Evolutionary conservation across 2,113 vertebrate species (phyloP).

Genomic region (Colinus virginianus): DNA sequence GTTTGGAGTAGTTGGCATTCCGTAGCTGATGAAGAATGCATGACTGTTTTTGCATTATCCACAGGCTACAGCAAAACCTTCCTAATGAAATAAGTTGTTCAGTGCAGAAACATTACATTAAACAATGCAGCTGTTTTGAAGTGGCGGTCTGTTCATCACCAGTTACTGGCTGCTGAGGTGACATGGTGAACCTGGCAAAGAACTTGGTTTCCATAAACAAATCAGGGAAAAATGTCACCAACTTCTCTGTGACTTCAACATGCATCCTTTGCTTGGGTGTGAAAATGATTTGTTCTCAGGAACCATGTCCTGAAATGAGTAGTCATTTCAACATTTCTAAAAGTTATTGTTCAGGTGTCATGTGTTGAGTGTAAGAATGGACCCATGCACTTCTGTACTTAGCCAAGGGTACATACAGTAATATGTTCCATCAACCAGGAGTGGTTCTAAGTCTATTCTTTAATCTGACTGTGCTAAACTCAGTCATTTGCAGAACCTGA

Average conservation of each 20-base stretch:
- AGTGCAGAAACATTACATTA: background rate
- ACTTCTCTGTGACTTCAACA: background rate
- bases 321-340: background rate
- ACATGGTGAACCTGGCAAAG: background rate
- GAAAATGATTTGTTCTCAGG: background rate
- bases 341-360: background rate
- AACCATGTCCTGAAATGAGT: background rate
- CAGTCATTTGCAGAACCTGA: background rate
- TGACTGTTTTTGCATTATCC: background rate
- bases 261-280: background rate
- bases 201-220: background rate
- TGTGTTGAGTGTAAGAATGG: background rate
- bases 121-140: background rate
- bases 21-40: background rate
- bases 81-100: background rate
- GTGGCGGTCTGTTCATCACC: background rate
- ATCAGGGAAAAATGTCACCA: background rate
- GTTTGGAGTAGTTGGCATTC: background rate
- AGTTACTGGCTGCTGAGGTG: accelerated
- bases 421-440: background rate
- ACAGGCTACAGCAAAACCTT: background rate
- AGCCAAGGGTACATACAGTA: no score
- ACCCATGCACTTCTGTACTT: background rate
- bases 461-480: background rate
- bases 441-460: background rate